These are phyloP conservation scores for Erpetoichthys calabaricus DNA, from an alignment of 2,797 vertebrate genomes.

Conservation along the genomic window DNA sequence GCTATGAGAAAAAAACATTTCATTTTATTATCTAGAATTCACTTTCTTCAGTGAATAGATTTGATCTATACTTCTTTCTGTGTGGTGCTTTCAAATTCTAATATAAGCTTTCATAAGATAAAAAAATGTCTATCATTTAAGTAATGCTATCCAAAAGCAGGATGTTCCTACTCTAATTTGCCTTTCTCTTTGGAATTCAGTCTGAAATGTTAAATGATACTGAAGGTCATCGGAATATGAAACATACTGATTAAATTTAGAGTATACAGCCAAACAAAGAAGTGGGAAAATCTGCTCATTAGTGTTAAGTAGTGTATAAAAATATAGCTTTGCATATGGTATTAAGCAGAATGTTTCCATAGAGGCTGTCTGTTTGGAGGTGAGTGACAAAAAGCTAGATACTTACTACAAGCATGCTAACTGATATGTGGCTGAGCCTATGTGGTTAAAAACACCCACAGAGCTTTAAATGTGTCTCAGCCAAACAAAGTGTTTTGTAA, in stretches of 20 bases:
- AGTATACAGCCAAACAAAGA: conserved; percentile 18
- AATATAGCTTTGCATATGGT: conserved; percentile 26
- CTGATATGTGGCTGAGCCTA: conserved; percentile 36
- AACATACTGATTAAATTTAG: conserved; percentile 12
- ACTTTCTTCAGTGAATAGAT: too few relatives aligned
- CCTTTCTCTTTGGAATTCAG: too few relatives aligned
- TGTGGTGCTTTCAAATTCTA: too few relatives aligned
- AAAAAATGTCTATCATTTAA: too few relatives aligned
- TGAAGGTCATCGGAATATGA: too few relatives aligned
- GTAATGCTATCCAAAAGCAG: too few relatives aligned
- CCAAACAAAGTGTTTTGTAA: conserved; percentile 22
- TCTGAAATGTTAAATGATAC: too few relatives aligned
- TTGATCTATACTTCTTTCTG: too few relatives aligned
- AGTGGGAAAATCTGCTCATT: conserved; percentile 22
- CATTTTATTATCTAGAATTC: too few relatives aligned
- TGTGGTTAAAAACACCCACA: conserved; percentile 29
- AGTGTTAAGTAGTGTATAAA: conserved; percentile 18
- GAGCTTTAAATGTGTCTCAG: conserved; percentile 16
- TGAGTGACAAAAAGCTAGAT: conserved; percentile 35
- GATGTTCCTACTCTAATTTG: too few relatives aligned
- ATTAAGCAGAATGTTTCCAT: conserved; percentile 2
- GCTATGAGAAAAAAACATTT: too few relatives aligned
- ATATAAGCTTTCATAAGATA: too few relatives aligned
- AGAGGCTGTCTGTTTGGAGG: conserved; percentile 16
- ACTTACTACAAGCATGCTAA: conserved; percentile 43